Evolutionary conservation across 2,888 invertebrate species (phyloP), one percentile per base, ranked within the genome.

Genomic region (Tachystola acroxantha): DNA sequence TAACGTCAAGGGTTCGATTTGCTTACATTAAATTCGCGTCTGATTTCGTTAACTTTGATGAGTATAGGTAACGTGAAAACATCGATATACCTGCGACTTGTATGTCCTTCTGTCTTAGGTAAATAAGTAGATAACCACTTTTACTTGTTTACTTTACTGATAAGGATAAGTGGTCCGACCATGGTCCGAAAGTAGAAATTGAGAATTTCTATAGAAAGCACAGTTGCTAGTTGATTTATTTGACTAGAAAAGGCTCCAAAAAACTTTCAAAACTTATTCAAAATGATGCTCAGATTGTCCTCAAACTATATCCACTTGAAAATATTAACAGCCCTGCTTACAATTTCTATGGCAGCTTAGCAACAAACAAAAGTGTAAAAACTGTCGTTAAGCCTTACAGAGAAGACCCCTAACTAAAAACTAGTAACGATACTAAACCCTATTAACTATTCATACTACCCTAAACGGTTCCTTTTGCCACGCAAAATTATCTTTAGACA

Each of bases 331-430:
- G 10, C 7, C 16, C 26, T 16, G 10, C 22, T 39, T 39, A 42
- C 34, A 33, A 39, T 39, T 36, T 39, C 38, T 32, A 41, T 30
- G 39, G 37, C 33, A 45, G 42, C 42, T 42, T 47, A 47, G 53
- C 50, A 47, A 55, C 48, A 46, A 47, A 49, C 44, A 44, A 52
- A 43, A 47, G 46, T 46, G 50, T 53, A 49, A 48, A 58, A 59
- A 57, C 42, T 54, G 49, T 63, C 53, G 56, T 55, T 67, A 73
- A 71, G 61, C 64, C 67, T 62, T 46, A 49, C 60, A 54, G 48
- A 64, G 68, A 71, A 70, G 64, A 74, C 74, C 72, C 71, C 68
- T 64, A 63, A 67, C 63, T 64, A 73, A 74, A 58, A 77, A 71
- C 64, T 57, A 57, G 48, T 64, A 64, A 66, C 61, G 60, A 57